Percentiles rank a stretch among this genome's conserved stretches.
Conservation (phyloP, 2,113 vertebrate species). For the Corydoras maculifer region DNA sequence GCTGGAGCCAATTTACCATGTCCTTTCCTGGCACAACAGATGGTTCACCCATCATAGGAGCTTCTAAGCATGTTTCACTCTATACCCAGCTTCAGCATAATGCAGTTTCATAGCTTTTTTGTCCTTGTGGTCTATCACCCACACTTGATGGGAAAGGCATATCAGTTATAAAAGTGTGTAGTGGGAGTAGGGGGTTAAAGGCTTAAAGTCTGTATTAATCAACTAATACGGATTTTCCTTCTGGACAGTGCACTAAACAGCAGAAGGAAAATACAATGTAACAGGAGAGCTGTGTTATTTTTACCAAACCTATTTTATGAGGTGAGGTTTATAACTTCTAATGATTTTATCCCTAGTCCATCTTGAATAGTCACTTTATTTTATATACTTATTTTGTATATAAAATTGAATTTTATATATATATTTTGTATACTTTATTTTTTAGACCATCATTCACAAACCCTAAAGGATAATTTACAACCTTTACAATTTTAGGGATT, state of each 20-base stretch:
- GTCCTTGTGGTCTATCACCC: slow-evolving; percentile 21
- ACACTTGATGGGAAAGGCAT: background rate
- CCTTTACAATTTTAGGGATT: background rate
- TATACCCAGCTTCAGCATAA: slow-evolving; percentile 20
- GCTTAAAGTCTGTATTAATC: background rate
- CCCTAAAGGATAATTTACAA: slow-evolving; percentile 13
- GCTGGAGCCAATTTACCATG: slow-evolving; percentile 14
- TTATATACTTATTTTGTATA: too few relatives aligned
- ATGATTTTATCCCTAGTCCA: slow-evolving; percentile 12
- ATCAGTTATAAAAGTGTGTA: background rate
- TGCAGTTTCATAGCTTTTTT: slow-evolving; percentile 27
- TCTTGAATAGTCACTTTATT: background rate
- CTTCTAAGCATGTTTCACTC: slow-evolving; percentile 28
- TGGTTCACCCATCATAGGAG: slow-evolving; percentile 26
- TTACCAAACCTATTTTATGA: slow-evolving; percentile 25
- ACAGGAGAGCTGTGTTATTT: background rate
- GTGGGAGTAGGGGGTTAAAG: too few relatives aligned
- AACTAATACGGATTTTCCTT: background rate
- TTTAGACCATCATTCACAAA: background rate
- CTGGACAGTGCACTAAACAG: background rate
- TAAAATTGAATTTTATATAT: too few relatives aligned
- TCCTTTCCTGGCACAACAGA: slow-evolving; percentile 37
- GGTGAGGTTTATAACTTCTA: slow-evolving; percentile 18
- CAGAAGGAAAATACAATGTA: background rate
- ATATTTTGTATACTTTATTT: too few relatives aligned